Evolutionary conservation across 2,888 invertebrate species (phyloP).

Genomic region (Heliconius erato): DNA sequence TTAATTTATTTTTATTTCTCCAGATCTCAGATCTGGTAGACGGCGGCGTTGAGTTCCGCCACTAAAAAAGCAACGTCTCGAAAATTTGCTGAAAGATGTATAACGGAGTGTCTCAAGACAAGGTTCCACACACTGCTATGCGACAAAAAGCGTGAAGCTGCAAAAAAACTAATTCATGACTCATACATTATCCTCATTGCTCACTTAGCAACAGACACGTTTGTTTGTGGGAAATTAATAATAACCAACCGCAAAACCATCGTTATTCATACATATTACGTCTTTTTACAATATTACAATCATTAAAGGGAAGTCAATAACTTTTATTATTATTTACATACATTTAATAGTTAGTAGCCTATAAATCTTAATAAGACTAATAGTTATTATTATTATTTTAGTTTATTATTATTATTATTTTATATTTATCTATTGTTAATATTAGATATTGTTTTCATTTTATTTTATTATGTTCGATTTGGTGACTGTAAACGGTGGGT

Average conservation of each 20-base stretch:
- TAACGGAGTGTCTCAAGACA: background rate
- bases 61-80: too few relatives aligned
- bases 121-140: background rate
- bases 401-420: too few relatives aligned
- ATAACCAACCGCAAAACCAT: background rate
- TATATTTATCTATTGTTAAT: too few relatives aligned
- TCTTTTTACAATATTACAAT: background rate
- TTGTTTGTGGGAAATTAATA: background rate
- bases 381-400: too few relatives aligned
- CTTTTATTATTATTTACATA: background rate
- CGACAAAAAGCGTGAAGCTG: background rate
- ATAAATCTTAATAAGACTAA: background rate
- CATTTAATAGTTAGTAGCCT: background rate
- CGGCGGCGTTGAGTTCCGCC: too few relatives aligned
- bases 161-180: background rate
- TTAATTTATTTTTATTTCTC: too few relatives aligned
- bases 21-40: too few relatives aligned
- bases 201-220: background rate
- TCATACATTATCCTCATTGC: background rate
- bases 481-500: background rate
- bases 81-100: background rate
- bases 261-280: background rate
- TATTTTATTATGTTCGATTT: too few relatives aligned
- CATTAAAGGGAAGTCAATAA: background rate
- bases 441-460: too few relatives aligned